These are phyloP conservation scores for Lithophane ornitopus DNA, from an alignment of 2,888 invertebrate genomes.

Conservation along the genomic window DNA sequence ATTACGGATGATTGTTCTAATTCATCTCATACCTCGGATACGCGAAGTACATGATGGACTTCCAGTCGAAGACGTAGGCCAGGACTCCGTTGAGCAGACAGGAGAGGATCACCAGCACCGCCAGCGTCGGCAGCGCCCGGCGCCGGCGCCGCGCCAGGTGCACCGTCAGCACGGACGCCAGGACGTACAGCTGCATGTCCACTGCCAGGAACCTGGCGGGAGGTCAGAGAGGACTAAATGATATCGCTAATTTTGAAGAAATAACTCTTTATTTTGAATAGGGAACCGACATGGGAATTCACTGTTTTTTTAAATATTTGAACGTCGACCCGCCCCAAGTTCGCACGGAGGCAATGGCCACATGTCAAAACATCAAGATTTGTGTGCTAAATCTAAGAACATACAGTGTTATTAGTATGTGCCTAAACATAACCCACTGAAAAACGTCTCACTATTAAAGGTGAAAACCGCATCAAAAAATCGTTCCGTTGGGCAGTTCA, in stretches of 20 bases:
- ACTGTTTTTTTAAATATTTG: not conserved
- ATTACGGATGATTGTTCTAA: not conserved
- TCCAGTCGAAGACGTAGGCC: constrained; percentile 74
- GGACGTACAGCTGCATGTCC: constrained; percentile 80
- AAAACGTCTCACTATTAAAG: not conserved
- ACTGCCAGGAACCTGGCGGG: constrained; percentile 80
- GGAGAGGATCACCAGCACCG: constrained; percentile 63
- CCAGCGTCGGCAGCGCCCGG: constrained; percentile 66
- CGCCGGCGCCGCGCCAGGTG: constrained; percentile 66
- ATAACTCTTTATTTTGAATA: not conserved
- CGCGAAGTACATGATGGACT: constrained; percentile 74
- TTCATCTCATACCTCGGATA: constrained; percentile 75
- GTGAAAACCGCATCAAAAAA: not conserved
- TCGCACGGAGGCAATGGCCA: not conserved
- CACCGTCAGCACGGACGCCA: constrained; percentile 71
- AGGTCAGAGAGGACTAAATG: not conserved
- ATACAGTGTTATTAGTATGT: too few relatives aligned
- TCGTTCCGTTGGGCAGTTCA: not conserved
- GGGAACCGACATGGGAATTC: too few relatives aligned
- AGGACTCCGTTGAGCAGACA: constrained; percentile 72
- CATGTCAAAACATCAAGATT: not conserved
- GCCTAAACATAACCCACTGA: not conserved
- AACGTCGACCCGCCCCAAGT: not conserved
- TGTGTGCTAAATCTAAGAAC: too few relatives aligned
- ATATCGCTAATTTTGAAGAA: not conserved